A percentile compares a stretch with the other conserved stretches of the same genome.
These are phyloP conservation scores for Digitonthophagus gazella DNA, from an alignment of 2,888 invertebrate species.

Conservation along the genomic window DNA sequence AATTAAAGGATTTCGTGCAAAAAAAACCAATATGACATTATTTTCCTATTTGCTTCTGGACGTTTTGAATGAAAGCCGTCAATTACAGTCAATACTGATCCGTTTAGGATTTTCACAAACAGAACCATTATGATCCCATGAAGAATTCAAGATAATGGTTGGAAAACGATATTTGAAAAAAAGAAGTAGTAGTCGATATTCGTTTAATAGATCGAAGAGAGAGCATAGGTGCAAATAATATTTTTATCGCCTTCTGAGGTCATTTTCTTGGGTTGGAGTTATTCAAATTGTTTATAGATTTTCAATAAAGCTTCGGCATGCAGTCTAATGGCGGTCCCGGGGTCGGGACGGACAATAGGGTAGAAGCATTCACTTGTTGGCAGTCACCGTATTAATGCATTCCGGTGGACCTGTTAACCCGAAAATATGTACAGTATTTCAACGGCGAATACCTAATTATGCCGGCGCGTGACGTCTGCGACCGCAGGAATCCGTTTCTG, in stretches of 20 bases:
- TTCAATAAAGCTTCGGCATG: slow-evolving; percentile 12
- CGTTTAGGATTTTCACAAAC: too few relatives aligned
- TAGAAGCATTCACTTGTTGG: slow-evolving; percentile 18
- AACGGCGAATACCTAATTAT: slow-evolving; percentile 7
- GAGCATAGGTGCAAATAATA: background rate
- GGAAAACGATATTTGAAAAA: slow-evolving; percentile 1
- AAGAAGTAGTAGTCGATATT: too few relatives aligned
- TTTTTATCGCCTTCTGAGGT: background rate
- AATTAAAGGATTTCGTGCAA: too few relatives aligned
- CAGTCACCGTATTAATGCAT: slow-evolving; percentile 15
- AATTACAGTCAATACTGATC: too few relatives aligned
- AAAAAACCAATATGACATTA: too few relatives aligned
- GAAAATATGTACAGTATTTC: slow-evolving; percentile 10
- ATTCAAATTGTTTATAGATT: slow-evolving; percentile 18
- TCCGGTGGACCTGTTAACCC: background rate
- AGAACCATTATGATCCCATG: too few relatives aligned
- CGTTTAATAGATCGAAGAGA: background rate
- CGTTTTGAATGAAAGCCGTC: background rate
- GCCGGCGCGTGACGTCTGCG: background rate
- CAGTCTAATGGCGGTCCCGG: background rate
- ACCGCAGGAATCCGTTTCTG: background rate
- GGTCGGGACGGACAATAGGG: slow-evolving; percentile 10
- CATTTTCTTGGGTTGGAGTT: slow-evolving; percentile 6
- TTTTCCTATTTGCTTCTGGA: background rate
- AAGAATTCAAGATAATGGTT: too few relatives aligned